Base-by-base conservation (phyloP, 2,113 vertebrate species). In the Steatornis caripensis region DNA sequence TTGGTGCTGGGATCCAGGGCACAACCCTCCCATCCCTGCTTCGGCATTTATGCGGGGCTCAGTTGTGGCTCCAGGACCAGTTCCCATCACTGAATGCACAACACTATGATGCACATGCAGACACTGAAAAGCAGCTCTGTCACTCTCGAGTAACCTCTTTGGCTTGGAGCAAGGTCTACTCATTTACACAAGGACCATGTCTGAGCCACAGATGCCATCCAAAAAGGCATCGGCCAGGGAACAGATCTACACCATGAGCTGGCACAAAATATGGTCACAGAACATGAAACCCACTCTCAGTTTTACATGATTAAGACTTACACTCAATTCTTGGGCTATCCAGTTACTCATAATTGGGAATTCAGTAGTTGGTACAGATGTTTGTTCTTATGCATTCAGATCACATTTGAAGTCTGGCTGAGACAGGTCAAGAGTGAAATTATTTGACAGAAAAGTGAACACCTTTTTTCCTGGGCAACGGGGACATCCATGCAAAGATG, bases 31-130 rank as follows among this genome's bases (percentile, higher is more conserved):
- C 11, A 18, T 72, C 29, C 12, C 21, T 4, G 0, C 30, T 26
- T 16, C 29, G 46, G 7, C 3, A 1, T 22, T 61, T 54, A 5
- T 15, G 5, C 3, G 27, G 10, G 6, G 9, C 3, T 86, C 21
- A 22, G 57, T 13, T 10, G 26, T 27, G 32, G 24, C 17, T 84
- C 19, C 57, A 65, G 45, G 27, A 51, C 8, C 34, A 39, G 41
- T 21, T 80, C 8, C 41, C 41, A 32, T 64, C 48, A 29, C 57
- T 62, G 65, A 8, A 64, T 66, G 37, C 32, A 32, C 22, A 81
- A 18, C 10, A 41, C 12, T 4, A 7, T 1, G 2, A 16, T 1
- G 6, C 27, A 39, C 34, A 61, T 15, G 14, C 37, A 72, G 49
- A 48, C 36, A 45, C 22, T 2, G 22, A 80, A 90, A 86, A 83